Evolutionary conservation across 2,797 vertebrate species (phyloP), one percentile per base, ranked within the genome.

Genomic region (Lemur catta): DNA sequence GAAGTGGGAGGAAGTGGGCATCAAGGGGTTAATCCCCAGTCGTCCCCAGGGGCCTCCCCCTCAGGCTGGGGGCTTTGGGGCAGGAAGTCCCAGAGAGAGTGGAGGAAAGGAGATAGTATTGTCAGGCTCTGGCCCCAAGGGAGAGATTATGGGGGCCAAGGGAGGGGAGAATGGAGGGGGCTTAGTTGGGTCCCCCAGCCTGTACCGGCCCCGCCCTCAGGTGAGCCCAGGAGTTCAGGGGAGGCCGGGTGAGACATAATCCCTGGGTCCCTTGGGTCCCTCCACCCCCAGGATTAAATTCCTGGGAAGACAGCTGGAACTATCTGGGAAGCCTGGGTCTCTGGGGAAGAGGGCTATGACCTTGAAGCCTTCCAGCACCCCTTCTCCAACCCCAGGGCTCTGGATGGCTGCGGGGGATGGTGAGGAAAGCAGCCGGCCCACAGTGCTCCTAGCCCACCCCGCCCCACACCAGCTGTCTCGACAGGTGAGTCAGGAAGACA

Each of bases 401-500:
- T 6, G 10, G 78, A 26, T 2, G 43, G 38, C 74, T 35, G 17
- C 74, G 7, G 67, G 30, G 48, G 80, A 14, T 3, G 24, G 74
- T 41, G 50, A 46, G 35, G 35, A 46, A n/a, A 52, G 92, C 96
- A 72, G 94, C 89, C 87, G 50, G 89, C 59, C 93, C 92, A 4
- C 84, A 1, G 81, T 3, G 17, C 57, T 61, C 52, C 52, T 6
- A 10, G 78, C 67, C 85, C 78, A 59, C 76, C 89, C 79, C 76
- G 79, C 65, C 43, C 9, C 57, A 50, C 92, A 24, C 95, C 90
- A 97, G 96, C 96, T 97, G 96, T 96, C 96, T 97, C 90, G 97
- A 97, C 96, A 98, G 97, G 97, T 96, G 96, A 97, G 96, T 92
- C 96, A 72, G 94, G 81, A 84, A 97, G 97, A 97, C 97, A 98